phyloP scores from a whole-genome alignment of 2,113 vertebrate species.

The Hippocampus guttulatus region DNA sequence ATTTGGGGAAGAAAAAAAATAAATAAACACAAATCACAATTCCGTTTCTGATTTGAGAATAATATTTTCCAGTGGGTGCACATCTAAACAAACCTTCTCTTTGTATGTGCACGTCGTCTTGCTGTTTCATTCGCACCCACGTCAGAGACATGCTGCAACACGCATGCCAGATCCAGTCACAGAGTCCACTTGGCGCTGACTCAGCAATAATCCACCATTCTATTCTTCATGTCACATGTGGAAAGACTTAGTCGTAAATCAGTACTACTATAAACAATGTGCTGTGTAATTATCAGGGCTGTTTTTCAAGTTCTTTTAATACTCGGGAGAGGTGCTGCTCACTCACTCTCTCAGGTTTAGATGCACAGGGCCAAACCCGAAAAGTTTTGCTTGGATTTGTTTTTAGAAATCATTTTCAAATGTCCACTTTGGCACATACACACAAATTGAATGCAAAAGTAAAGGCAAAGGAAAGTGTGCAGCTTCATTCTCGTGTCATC shows the following conservation, averaged over 20 bases:
- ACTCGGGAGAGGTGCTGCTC: slow-evolving; percentile 13
- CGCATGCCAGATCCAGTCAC: slow-evolving; percentile 39
- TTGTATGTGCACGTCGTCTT: slow-evolving; percentile 14
- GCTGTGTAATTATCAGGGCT: slow-evolving; percentile 31
- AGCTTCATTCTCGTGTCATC: not conserved
- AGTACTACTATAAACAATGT: slow-evolving; percentile 15
- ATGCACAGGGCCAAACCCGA: not conserved
- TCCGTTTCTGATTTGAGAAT: not conserved
- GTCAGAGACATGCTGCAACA: slow-evolving; percentile 38
- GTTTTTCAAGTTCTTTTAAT: slow-evolving; percentile 17
- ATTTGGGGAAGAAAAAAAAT: too few relatives aligned
- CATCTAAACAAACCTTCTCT: slow-evolving; percentile 9
- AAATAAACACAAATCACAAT: not conserved
- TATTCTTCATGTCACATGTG: slow-evolving; percentile 36
- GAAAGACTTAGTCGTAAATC: slow-evolving; percentile 27
- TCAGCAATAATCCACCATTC: slow-evolving; percentile 38
- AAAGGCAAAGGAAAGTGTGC: slow-evolving; percentile 6
- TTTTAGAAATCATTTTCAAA: not conserved
- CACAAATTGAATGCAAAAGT: slow-evolving; percentile 1
- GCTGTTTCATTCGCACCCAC: slow-evolving; percentile 13
- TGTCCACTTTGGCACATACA: not conserved
- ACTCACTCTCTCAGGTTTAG: not conserved
- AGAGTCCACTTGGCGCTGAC: slow-evolving; percentile 38
- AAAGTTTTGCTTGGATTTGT: slow-evolving; percentile 9
- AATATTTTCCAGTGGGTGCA: not conserved